Base-by-base conservation (phyloP, 2,797 vertebrate genomes). In the Steatocranus sp. region DNA sequence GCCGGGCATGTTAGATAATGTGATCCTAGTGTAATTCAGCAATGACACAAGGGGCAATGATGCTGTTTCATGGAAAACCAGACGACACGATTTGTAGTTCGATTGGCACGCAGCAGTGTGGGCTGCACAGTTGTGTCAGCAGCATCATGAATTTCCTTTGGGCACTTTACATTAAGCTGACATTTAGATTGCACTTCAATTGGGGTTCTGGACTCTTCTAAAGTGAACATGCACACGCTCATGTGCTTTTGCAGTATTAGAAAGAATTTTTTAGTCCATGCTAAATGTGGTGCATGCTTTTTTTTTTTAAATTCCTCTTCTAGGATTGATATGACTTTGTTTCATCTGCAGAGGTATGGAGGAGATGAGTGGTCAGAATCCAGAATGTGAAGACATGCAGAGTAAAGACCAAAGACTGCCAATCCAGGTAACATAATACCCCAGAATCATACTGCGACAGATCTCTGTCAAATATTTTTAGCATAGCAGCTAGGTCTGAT, bases 351-450 rank as follows among this genome's bases (percentile, higher is more conserved):
- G 95, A 81, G 84, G 81, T n/a, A 91, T 92, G 83, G 92, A 95
- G 12, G 87, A 91, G 70, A 78, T 85, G 75, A 87, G 77, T 9
- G 68, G 75, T 27, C 92, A 93, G 53, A 89, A 95, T 74, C 87
- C 79, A 58, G 86, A 88, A 56, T 91, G 88, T 87, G 93, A 95
- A 58, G 91, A 94, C 30, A 80, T 89, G 66, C 87, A 94, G 63
- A 94, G 77, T 46, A 95, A 93, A 81, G 93, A 89, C n/a, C 91
- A 94, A 38, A 90, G 94, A 83, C 20, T 96, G 14, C 84, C 94
- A 11, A 95, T 96, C 82, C 95, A 95, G 95, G 96, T 97, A 88
- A 46, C n/a, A 66, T 41, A 66, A 23, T 41, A 43, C 30, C 30
- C 12, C 49, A 17, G 54, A 43, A 68, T 20, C 9, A 18, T 5